These are phyloP conservation scores for Agriotes lineatus DNA, from an alignment of 2,888 invertebrate genomes.

Conservation along the genomic window DNA sequence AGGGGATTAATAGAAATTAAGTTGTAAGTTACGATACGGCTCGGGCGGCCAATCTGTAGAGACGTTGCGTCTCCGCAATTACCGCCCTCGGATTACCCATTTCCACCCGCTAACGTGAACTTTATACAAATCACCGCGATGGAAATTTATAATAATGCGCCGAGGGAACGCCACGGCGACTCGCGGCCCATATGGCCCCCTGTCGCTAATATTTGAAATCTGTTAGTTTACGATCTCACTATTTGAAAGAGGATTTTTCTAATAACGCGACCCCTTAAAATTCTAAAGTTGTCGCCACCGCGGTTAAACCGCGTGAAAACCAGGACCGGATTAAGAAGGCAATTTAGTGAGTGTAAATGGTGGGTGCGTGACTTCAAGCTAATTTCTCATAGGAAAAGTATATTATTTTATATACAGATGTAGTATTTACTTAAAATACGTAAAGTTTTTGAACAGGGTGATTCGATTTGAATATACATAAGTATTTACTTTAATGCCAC, in stretches of 20 bases:
- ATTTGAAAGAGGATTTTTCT: slow-evolving; percentile 49
- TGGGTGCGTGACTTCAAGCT: too few species aligned
- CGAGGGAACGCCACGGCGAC: slow-evolving; percentile 39
- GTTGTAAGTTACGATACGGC: slow-evolving; percentile 53
- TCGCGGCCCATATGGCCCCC: slow-evolving; percentile 48
- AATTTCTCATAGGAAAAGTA: too few species aligned
- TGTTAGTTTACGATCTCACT: slow-evolving; percentile 52
- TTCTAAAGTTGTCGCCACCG: slow-evolving; percentile 49
- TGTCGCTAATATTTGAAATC: slow-evolving; percentile 53
- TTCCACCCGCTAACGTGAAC: slow-evolving; percentile 58
- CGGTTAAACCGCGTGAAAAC: slow-evolving; percentile 50
- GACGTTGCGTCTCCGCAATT: slow-evolving; percentile 52
- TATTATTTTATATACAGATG: too few species aligned
- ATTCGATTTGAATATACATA: too few species aligned
- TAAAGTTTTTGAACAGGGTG: too few species aligned
- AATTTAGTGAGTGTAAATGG: too few species aligned
- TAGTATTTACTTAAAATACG: too few species aligned
- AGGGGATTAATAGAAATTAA: slow-evolving; percentile 55
- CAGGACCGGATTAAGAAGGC: too few species aligned
- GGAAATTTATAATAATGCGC: slow-evolving; percentile 54
- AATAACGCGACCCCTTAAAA: slow-evolving; percentile 50
- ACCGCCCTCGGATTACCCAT: slow-evolving; percentile 52
- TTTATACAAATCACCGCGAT: slow-evolving; percentile 58
- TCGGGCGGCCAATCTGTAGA: slow-evolving; percentile 40
- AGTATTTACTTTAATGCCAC: too few species aligned